Conservation (phyloP, 1,140 invertebrate genomes). For the Leptinotarsa texana region DNA sequence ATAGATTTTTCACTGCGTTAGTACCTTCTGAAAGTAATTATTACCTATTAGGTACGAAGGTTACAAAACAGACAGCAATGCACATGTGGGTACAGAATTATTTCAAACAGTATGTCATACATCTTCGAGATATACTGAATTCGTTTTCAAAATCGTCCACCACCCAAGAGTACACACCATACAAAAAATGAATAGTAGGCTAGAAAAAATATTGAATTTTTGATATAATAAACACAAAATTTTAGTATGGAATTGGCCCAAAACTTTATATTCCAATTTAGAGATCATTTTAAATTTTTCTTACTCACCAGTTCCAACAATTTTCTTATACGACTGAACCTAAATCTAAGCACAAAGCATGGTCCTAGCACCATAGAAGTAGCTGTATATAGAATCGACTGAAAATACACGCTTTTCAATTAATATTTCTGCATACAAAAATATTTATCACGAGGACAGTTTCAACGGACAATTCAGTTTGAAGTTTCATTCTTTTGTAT, state of each 20-base stretch:
- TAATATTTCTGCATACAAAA: not conserved
- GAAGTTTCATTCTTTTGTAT: no score
- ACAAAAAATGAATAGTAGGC: not conserved
- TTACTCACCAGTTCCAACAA: not conserved
- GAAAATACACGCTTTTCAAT: not conserved
- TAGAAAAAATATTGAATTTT: not conserved
- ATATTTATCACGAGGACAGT: no score
- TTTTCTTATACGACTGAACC: constrained; percentile 3
- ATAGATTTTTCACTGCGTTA: no score
- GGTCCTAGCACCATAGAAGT: constrained; percentile 5
- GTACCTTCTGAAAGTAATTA: no score
- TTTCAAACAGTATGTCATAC: no score
- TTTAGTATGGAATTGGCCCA: not conserved
- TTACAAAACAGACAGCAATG: no score
- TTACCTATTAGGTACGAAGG: no score
- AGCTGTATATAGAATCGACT: not conserved
- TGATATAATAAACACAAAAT: not conserved
- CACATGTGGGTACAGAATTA: no score
- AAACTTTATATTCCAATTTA: no score
- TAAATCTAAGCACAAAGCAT: constrained; percentile 1
- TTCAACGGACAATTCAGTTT: no score
- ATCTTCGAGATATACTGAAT: not conserved
- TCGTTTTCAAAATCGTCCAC: not conserved
- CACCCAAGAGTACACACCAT: not conserved
- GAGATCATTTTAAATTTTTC: not conserved